Base-by-base conservation (phyloP, 2,797 vertebrate species). In the Spheniscus humboldti region DNA sequence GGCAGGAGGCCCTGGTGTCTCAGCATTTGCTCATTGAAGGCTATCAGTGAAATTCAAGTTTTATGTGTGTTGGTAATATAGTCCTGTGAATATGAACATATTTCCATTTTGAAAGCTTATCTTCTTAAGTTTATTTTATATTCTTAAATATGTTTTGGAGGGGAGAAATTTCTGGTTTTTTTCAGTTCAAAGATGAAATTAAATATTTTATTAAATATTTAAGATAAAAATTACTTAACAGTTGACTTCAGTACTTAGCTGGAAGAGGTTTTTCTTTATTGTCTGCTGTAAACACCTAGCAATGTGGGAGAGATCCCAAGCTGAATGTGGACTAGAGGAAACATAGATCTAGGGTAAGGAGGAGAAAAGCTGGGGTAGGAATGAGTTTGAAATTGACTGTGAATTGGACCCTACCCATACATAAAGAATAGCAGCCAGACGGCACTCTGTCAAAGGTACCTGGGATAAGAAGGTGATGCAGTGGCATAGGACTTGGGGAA, bases 131-230 rank as follows among this genome's bases (percentile, higher is more conserved):
- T 74, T 66, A 41, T 55, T 75, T 76, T 56, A 2, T 68, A 3
- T 41, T n/a, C 47, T 75, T 52, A 67, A 50, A 41, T 33, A 3
- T 59, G 13, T 16, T 64, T 64, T 8, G 3, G 13, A 37, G 7
- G 5, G 18, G 3, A 10, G 22, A 18, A 5, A 1, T 16, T 10
- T 48, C 7, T 20, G 1, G 1, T 30, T 43, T 55, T 52, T 48
- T 69, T 68, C 3, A 6, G 5, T 69, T 91, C 4, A 45, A 60
- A 57, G 12, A 22, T 37, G 4, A 73, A 62, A 4, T 37, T 59
- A 48, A 59, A n/a, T 62, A 33, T 25, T 60, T 80, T 57, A 19
- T n/a, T 55, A 67, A 68, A 53, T 56, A 78, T 18, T 79, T 10
- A 55, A 62, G 5, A 27, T 45, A 19, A 68, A 47, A 28, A 15